A percentile compares a stretch with the other conserved stretches of the same genome.
These are phyloP conservation scores for Xanthorhoe designata DNA, from an alignment of 2,888 invertebrate genomes.

Conservation along the genomic window DNA sequence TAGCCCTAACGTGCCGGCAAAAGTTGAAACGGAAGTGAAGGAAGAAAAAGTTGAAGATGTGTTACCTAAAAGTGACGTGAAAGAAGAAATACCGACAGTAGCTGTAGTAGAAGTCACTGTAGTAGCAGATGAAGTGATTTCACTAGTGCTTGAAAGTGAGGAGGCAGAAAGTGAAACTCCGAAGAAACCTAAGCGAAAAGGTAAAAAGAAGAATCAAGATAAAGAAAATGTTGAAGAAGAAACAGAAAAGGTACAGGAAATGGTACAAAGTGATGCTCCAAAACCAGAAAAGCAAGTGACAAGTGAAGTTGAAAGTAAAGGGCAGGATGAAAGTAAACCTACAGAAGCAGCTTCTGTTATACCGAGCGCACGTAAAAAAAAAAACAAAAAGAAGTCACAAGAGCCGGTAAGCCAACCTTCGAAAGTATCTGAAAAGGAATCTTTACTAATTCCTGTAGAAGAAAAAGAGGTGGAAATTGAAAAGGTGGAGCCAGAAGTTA, in stretches of 20 bases:
- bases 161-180: conserved; percentile 59
- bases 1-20: conserved; percentile 53
- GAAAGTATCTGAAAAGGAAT: conserved; percentile 29
- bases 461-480: conserved; percentile 21
- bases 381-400: conserved; percentile 66
- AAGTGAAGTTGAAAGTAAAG: conserved; percentile 27
- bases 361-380: conserved; percentile 71
- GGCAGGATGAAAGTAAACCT: conserved; percentile 24
- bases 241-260: conserved; percentile 29
- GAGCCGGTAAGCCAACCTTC: conserved; percentile 43
- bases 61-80: conserved; percentile 44
- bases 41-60: conserved; percentile 37
- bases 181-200: conserved; percentile 79
- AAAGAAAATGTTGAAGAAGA: conserved; percentile 44
- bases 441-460: conserved; percentile 12
- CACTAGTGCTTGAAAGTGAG: conserved; percentile 44
- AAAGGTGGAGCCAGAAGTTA: conserved; percentile 33
- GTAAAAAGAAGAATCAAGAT: conserved; percentile 73
- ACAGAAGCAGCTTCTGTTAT: conserved; percentile 39
- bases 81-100: conserved; percentile 40
- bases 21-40: conserved; percentile 40
- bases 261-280: conserved; percentile 14
- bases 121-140: conserved; percentile 43
- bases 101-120: conserved; percentile 33
- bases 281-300: conserved; percentile 31